phyloP scores from a whole-genome alignment of 2,797 vertebrate species.

The Falco concolor region DNA sequence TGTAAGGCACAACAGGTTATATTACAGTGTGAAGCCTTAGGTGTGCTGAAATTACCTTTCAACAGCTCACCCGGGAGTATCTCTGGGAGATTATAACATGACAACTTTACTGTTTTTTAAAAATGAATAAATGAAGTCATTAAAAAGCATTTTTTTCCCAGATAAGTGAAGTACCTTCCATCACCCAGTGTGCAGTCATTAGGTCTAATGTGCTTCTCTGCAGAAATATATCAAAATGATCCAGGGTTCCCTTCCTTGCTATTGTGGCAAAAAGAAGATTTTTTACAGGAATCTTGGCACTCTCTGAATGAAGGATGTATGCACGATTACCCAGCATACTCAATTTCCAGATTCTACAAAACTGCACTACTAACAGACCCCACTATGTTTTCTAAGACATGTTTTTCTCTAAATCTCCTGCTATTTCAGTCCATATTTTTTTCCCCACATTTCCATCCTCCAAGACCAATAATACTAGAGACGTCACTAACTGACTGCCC shows the following conservation, averaged over 20 bases:
- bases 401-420: not conserved
- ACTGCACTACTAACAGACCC: not conserved
- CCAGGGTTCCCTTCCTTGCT: slow-evolving; percentile 14
- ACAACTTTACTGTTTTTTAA: slow-evolving; percentile 54
- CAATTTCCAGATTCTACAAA: not conserved
- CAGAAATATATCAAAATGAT: slow-evolving; percentile 64
- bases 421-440: not conserved
- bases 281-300: slow-evolving; percentile 34
- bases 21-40: slow-evolving; percentile 45
- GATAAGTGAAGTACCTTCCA: slow-evolving; percentile 62
- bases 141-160: slow-evolving; percentile 63
- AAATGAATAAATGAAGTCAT: slow-evolving; percentile 70
- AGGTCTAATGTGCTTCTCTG: slow-evolving; percentile 57
- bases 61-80: slow-evolving; percentile 44
- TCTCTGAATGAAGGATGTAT: slow-evolving; percentile 11
- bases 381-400: not conserved
- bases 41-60: slow-evolving; percentile 62
- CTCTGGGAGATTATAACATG: slow-evolving; percentile 61
- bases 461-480: not conserved
- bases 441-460: not conserved
- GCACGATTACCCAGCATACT: not conserved
- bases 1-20: slow-evolving; percentile 55
- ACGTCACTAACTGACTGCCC: not conserved
- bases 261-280: slow-evolving; percentile 50
- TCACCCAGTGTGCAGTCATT: slow-evolving; percentile 51